Percentiles rank a stretch among this genome's conserved stretches.
Evolutionary conservation across 2,888 invertebrate genomes (phyloP).

Genomic region (Agrotis ipsilon): DNA sequence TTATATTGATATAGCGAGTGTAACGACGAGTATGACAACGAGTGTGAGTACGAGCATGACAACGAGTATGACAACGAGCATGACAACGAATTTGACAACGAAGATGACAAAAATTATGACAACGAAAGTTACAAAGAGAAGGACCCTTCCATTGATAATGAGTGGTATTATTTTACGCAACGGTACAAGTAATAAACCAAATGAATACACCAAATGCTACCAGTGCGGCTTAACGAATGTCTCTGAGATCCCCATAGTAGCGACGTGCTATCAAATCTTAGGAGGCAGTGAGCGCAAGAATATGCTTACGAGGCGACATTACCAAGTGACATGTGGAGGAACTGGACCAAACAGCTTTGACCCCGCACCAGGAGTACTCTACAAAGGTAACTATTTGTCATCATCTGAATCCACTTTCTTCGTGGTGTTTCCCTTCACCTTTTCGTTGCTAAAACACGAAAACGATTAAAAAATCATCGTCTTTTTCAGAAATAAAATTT

Average conservation of each 20-base stretch:
- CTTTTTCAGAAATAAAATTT: too few relatives aligned
- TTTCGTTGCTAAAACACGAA: too few relatives aligned
- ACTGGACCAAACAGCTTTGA: not conserved
- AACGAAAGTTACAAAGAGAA: too few relatives aligned
- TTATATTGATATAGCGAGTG: not conserved
- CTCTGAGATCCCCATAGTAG: constrained; percentile 49
- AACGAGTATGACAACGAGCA: too few relatives aligned
- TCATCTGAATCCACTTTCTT: too few relatives aligned
- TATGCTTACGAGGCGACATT: accelerated
- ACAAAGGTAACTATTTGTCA: constrained; percentile 14
- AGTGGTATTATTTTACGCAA: not conserved
- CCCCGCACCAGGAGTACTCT: not conserved
- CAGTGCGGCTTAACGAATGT: constrained; percentile 66
- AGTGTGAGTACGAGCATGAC: not conserved
- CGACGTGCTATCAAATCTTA: constrained; percentile 64
- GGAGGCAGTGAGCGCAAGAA: not conserved
- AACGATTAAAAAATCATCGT: too few relatives aligned
- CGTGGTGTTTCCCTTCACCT: too few relatives aligned
- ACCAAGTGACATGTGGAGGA: constrained; percentile 14
- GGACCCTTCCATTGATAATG: not conserved
- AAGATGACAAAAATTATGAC: too few relatives aligned
- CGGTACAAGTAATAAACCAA: too few relatives aligned
- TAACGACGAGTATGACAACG: not conserved
- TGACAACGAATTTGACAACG: too few relatives aligned
- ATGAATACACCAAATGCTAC: constrained; percentile 60